These are phyloP conservation scores for Dascillus cervinus DNA, from an alignment of 2,888 invertebrate species.

Conservation along the genomic window DNA sequence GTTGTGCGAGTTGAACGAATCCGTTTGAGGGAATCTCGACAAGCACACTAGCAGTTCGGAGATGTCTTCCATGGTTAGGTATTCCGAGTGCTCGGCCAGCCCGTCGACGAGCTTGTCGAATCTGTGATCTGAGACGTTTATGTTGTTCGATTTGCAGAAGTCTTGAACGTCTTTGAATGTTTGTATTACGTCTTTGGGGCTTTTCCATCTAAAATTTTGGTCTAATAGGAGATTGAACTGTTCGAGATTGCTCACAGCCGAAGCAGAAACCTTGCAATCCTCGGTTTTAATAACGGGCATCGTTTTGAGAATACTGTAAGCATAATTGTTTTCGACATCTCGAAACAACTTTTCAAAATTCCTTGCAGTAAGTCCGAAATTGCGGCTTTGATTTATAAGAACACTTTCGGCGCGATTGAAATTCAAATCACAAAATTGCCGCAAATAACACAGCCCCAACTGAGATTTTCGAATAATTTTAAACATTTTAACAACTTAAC, in stretches of 20 bases:
- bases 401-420: too few relatives aligned
- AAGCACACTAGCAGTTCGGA: conserved; percentile 47
- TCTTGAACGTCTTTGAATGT: conserved; percentile 28
- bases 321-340: conserved; percentile 23
- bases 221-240: conserved; percentile 23
- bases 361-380: too few relatives aligned
- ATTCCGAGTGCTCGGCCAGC: conserved; percentile 45
- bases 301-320: conserved; percentile 17
- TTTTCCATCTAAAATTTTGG: conserved; percentile 26
- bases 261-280: background rate
- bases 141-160: conserved; percentile 28
- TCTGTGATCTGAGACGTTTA: conserved; percentile 30
- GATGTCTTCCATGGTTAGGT: conserved; percentile 52
- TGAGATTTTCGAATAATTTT: too few relatives aligned
- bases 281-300: conserved; percentile 3
- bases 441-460: too few relatives aligned
- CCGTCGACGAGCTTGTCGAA: conserved; percentile 40
- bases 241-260: conserved; percentile 6
- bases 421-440: too few relatives aligned
- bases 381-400: too few relatives aligned
- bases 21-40: conserved; percentile 46
- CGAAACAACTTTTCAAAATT: conserved; percentile 15
- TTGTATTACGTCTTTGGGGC: conserved; percentile 28
- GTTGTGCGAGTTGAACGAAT: conserved; percentile 48
- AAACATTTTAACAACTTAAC: too few relatives aligned